These are phyloP conservation scores for Diploscapter pachys DNA, from an alignment of 1,140 invertebrate species.

Conservation along the genomic window DNA sequence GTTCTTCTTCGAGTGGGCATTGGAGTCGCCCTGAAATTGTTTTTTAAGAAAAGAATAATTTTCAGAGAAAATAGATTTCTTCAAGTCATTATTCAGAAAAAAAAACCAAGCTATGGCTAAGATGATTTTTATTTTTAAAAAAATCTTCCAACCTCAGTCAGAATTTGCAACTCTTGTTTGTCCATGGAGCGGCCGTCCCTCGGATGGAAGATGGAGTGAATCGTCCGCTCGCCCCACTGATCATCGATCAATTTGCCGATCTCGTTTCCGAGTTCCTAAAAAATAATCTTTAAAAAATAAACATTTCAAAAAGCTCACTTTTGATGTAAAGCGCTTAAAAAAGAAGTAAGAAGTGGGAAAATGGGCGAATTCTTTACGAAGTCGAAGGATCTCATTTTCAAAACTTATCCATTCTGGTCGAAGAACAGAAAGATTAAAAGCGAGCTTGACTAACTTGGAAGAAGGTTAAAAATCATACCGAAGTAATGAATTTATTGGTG, in stretches of 20 bases:
- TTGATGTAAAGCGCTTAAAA: too few species aligned
- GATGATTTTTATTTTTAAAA: too few species aligned
- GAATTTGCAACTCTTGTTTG: conserved; percentile 17
- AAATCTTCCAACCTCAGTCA: conserved; percentile 7
- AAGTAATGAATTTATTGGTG: conserved; percentile 72
- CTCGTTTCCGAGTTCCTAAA: conserved; percentile 71
- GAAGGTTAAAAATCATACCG: conserved; percentile 47
- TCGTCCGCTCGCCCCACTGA: conserved; percentile 66
- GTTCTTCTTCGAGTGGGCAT: conserved; percentile 33
- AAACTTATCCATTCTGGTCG: too few species aligned
- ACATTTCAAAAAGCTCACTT: too few species aligned
- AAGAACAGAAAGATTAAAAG: too few species aligned
- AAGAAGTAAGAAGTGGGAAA: too few species aligned
- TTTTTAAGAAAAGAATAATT: neutral
- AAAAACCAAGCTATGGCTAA: too few species aligned
- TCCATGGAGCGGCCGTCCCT: conserved; percentile 63
- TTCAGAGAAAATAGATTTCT: neutral
- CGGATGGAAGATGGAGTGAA: conserved; percentile 78
- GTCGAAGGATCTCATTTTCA: too few species aligned
- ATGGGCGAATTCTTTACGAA: too few species aligned
- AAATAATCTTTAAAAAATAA: conserved; percentile 51
- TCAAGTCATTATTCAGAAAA: too few species aligned
- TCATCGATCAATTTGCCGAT: conserved; percentile 71
- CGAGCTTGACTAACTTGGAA: too few species aligned
- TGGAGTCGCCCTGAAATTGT: conserved; percentile 33